Percentiles rank a stretch among this genome's conserved stretches.
Conservation (phyloP, 2,888 invertebrate genomes). For the Lymantria monacha region DNA sequence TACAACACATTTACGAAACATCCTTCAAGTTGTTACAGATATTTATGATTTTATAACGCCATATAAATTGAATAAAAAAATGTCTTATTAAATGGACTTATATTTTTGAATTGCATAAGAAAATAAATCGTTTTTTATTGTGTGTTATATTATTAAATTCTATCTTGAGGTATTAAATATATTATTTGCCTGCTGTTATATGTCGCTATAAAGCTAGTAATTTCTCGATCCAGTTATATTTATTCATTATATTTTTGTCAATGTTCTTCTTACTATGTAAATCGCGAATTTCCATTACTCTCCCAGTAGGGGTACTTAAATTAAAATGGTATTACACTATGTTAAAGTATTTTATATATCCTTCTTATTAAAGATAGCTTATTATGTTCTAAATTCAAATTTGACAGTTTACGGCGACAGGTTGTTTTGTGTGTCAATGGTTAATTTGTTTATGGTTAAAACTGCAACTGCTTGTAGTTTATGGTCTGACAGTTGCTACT, state of each 20-base stretch:
- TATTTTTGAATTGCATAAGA: too few relatives aligned
- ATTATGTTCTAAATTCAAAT: background rate
- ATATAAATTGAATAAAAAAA: too few relatives aligned
- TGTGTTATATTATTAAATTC: too few relatives aligned
- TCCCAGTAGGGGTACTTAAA: background rate
- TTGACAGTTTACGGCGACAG: background rate
- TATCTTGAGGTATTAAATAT: too few relatives aligned
- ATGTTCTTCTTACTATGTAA: constrained; percentile 1
- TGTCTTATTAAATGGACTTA: too few relatives aligned
- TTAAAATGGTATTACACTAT: background rate
- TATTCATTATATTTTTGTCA: constrained; percentile 8
- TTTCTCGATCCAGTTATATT: too few relatives aligned
- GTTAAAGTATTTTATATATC: background rate
- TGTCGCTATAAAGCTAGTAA: too few relatives aligned
- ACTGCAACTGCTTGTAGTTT: background rate
- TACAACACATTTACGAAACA: too few relatives aligned
- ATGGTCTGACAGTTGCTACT: background rate
- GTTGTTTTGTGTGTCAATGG: background rate
- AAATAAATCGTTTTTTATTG: too few relatives aligned
- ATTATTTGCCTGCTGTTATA: too few relatives aligned
- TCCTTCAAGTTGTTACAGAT: too few relatives aligned
- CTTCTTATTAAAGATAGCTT: background rate
- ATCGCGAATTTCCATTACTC: background rate
- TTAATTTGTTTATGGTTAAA: background rate
- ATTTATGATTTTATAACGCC: too few relatives aligned